Percentiles rank a stretch among this genome's conserved stretches.
phyloP scores from a whole-genome alignment of 2,113 vertebrate genomes.

The Monopterus albus region DNA sequence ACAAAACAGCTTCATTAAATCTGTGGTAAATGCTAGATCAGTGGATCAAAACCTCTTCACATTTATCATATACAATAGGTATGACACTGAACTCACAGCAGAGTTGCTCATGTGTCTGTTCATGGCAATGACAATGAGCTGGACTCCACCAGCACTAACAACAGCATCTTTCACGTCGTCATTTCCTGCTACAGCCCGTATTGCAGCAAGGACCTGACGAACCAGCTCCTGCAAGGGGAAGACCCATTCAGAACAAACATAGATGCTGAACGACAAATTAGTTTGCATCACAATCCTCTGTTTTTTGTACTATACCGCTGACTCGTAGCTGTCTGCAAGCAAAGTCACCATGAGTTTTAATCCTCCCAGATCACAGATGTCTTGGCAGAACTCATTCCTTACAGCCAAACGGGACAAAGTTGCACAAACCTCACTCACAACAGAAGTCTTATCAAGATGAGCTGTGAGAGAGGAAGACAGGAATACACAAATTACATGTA shows the following conservation, averaged over 20 bases:
- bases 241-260: neutral
- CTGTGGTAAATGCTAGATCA: neutral
- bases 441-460: constrained; percentile 78
- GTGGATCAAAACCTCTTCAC: rapidly evolving
- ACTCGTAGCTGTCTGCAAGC: constrained; percentile 87
- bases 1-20: neutral
- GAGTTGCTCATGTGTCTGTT: constrained; percentile 87
- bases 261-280: neutral
- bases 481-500: neutral
- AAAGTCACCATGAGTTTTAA: constrained; percentile 88
- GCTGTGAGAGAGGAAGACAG: constrained; percentile 82
- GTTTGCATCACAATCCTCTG: neutral
- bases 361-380: constrained; percentile 93
- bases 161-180: constrained; percentile 95
- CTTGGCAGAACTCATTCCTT: constrained; percentile 96
- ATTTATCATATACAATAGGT: neutral
- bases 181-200: constrained; percentile 91
- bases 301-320: constrained; percentile 78
- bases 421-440: constrained; percentile 91
- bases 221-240: constrained; percentile 86
- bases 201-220: constrained; percentile 87
- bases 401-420: constrained; percentile 91
- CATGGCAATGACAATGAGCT: constrained; percentile 90
- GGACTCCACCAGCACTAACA: constrained; percentile 84
- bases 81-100: constrained; percentile 68